These are phyloP conservation scores for Charadrius vociferus DNA, from an alignment of 2,113 vertebrate species.

Conservation along the genomic window DNA sequence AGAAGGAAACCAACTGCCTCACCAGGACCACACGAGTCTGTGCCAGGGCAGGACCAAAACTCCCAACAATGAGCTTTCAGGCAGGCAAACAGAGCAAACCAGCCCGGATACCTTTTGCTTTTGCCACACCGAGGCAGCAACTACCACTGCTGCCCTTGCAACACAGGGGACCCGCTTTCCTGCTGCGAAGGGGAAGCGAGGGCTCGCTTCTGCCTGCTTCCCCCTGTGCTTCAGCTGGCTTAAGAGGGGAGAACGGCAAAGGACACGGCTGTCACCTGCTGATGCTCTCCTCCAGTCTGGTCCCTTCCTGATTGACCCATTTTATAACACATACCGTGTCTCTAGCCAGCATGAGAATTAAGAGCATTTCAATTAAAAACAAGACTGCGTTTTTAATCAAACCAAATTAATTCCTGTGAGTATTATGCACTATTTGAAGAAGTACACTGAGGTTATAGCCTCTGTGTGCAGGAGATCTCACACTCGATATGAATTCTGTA, in stretches of 20 bases:
- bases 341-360: background rate
- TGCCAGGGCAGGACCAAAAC: background rate
- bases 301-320: accelerated
- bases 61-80: background rate
- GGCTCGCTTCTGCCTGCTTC: background rate
- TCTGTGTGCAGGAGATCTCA: background rate
- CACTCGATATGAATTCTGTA: background rate
- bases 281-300: accelerated
- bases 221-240: background rate
- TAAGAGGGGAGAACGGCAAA: background rate
- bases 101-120: background rate
- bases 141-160: background rate
- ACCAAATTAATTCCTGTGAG: background rate
- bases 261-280: background rate
- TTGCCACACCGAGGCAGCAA: background rate
- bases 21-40: accelerated
- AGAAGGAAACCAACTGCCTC: background rate
- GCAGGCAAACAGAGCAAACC: accelerated
- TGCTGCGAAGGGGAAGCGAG: background rate
- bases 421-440: background rate
- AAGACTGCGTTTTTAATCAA: background rate
- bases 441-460: background rate
- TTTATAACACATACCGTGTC: background rate
- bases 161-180: background rate
- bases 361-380: background rate